Evolutionary conservation across 2,797 vertebrate genomes (phyloP).

Genomic region (Pantherophis alleghaniensis): DNA sequence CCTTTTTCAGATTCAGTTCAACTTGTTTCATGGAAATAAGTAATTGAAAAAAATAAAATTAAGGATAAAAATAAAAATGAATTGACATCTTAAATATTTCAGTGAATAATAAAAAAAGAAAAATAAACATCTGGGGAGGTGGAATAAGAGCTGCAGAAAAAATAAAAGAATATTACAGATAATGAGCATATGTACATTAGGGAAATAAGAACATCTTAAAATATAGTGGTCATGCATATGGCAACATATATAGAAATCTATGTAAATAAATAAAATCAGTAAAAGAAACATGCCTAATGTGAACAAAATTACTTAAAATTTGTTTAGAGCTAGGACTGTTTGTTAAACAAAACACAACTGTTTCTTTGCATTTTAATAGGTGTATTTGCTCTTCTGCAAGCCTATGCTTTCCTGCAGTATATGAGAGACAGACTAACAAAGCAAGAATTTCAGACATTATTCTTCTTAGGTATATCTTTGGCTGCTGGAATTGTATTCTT

Average conservation of each 20-base stretch:
- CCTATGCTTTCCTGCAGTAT: conserved; percentile 96
- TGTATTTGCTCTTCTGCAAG: conserved; percentile 95
- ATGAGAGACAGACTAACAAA: conserved; percentile 94
- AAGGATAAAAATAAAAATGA: background rate
- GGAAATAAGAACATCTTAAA: background rate
- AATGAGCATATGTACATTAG: background rate
- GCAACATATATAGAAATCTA: background rate
- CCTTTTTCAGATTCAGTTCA: background rate
- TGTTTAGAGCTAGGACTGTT: background rate
- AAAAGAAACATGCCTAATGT: background rate
- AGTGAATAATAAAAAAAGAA: background rate
- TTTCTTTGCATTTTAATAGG: conserved; percentile 69
- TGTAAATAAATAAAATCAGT: background rate
- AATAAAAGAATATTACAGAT: background rate
- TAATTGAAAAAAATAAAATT: background rate
- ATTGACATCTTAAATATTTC: background rate
- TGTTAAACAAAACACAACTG: background rate
- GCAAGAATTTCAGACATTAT: conserved; percentile 97
- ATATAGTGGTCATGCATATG: background rate
- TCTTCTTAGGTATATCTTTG: conserved; percentile 95
- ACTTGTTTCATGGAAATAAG: background rate
- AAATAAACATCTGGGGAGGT: background rate
- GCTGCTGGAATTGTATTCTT: conserved; percentile 94
- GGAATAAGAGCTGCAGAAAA: background rate
- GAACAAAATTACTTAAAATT: background rate